Evolutionary conservation across 2,888 invertebrate genomes (phyloP).

Genomic region (Troides oblongomaculatus): DNA sequence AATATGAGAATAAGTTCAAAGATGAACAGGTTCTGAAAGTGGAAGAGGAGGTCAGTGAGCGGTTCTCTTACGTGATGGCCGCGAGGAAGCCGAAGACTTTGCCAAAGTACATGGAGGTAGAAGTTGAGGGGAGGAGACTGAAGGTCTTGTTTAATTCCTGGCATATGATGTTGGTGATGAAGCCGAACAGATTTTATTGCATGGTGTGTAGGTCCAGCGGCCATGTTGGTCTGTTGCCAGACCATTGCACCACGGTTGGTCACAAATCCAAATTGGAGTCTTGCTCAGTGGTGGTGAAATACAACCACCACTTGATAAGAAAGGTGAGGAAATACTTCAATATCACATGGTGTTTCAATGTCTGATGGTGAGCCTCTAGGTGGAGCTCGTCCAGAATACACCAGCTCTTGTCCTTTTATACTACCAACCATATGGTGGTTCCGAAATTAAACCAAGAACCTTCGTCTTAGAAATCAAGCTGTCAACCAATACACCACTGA

Average conservation of each 20-base stretch:
- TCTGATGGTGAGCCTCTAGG: neutral
- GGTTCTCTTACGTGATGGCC: slow-evolving; percentile 43
- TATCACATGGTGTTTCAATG: neutral
- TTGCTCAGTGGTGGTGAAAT: slow-evolving; percentile 33
- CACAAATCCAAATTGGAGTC: slow-evolving; percentile 37
- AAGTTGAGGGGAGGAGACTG: slow-evolving; percentile 37
- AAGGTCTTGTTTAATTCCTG: slow-evolving; percentile 42
- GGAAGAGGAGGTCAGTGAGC: slow-evolving; percentile 2
- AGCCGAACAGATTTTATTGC: slow-evolving; percentile 39
- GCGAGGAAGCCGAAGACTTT: slow-evolving; percentile 35
- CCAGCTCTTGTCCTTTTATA: too few species aligned
- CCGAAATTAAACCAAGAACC: too few species aligned
- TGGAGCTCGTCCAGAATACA: too few species aligned
- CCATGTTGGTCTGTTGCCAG: slow-evolving; percentile 27
- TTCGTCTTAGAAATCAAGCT: too few species aligned
- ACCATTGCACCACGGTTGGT: slow-evolving; percentile 34
- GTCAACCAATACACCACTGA: too few species aligned
- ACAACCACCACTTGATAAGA: slow-evolving; percentile 37
- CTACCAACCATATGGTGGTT: too few species aligned
- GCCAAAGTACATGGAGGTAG: slow-evolving; percentile 38
- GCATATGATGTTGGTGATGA: slow-evolving; percentile 41
- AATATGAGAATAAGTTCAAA: slow-evolving; percentile 22
- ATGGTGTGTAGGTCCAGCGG: slow-evolving; percentile 40
- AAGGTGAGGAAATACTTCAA: slow-evolving; percentile 35
- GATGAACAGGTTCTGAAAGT: slow-evolving; percentile 13